Base-by-base conservation (phyloP, 2,888 invertebrate species). In the Sisyra nigra region DNA sequence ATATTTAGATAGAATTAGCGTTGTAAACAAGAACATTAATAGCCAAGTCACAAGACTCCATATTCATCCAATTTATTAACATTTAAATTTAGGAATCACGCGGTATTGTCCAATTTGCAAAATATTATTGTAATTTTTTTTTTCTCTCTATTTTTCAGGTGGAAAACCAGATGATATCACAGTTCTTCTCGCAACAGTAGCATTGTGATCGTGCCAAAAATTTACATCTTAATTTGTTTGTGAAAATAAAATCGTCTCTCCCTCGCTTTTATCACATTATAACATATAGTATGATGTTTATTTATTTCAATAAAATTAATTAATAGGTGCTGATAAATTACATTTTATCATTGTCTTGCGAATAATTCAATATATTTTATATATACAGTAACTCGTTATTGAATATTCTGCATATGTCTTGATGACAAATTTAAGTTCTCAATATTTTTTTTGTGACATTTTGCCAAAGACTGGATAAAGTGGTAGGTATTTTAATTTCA, bases 141-240 rank as follows among this genome's bases (percentile, higher is more conserved):
- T 55, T 52, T 61, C 51, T 49, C 52, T 50, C 57, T 60, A 60
- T 52, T 56, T 78, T 72, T 41, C 71, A 84, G 94, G 97, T 61
- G 96, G 97, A 45, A 97, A 97, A 68, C 96, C 96, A 48, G 97
- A 97, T 65, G 97, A 97, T 70, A 94, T 97, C 66, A 96, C 96
- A 58, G 91, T 96, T 62, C 78, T 97, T 58, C 75, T 96, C 54
- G 92, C 94, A 54, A 87, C 91, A 53, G 91, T 96, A 67, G 83
- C 85, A 59, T 76, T 80, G 71, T 75, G 69, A 73, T 41, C 29
- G 11, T 9, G 13, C 19, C 17, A 11, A 19, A 19, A 39, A 39
- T 10, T 39, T 34, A 9, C 13, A 8, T 11, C 15, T 11, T 8
- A 17, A 24, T 24, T 24, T 8, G 15, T n/a, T n/a, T 34, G 11